phyloP scores from a whole-genome alignment of 1,140 invertebrate species.

The Euura saliciscinereae region DNA sequence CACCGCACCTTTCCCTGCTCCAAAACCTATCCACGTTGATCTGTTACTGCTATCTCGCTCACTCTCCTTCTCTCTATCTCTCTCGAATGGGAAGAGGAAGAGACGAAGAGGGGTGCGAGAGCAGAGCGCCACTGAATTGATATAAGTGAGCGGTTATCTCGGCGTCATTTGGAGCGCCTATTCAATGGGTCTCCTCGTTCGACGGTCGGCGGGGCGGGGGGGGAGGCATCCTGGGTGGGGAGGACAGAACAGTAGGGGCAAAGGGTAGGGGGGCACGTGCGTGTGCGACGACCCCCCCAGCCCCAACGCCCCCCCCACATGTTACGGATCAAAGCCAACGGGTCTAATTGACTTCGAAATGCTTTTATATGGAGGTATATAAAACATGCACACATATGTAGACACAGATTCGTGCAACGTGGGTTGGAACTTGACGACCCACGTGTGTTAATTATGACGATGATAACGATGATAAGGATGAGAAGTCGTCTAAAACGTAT shows the following conservation, averaged over 20 bases:
- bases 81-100: neutral
- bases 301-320: conserved; percentile 31
- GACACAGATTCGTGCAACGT: too few relatives aligned
- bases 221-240: neutral
- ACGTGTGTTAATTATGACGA: too few relatives aligned
- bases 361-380: neutral
- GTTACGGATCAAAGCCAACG: conserved; percentile 50
- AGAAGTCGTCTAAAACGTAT: too few relatives aligned
- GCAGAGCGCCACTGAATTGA: conserved; percentile 51
- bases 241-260: neutral
- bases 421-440: too few relatives aligned
- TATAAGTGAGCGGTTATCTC: conserved; percentile 63
- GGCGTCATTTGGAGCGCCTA: conserved; percentile 56
- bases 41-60: neutral
- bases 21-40: too few relatives aligned
- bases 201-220: neutral
- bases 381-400: too few relatives aligned
- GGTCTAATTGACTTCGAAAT: conserved; percentile 37
- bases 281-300: conserved; percentile 29
- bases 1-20: too few relatives aligned
- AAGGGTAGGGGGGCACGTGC: conserved; percentile 1
- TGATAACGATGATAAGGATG: too few relatives aligned
- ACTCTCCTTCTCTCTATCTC: conserved; percentile 11
- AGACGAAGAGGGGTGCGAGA: conserved; percentile 18
- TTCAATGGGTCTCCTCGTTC: conserved; percentile 27